A percentile compares a stretch with the other conserved stretches of the same genome.
Evolutionary conservation across 2,888 invertebrate genomes (phyloP).

Genomic region (Allophyes oxyacanthae): DNA sequence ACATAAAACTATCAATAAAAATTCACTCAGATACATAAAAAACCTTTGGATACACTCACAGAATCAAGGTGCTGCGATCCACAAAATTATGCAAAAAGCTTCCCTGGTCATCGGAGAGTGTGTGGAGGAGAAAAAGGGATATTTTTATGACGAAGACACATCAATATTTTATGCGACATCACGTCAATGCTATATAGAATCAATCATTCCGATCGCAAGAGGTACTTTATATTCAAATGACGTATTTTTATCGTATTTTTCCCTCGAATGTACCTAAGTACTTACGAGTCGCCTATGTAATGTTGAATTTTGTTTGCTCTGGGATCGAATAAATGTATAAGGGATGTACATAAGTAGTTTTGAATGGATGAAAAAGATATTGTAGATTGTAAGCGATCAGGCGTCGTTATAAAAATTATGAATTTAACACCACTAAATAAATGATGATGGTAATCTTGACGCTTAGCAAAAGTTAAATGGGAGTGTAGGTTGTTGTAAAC

Average conservation of each 20-base stretch:
- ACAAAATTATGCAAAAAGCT: constrained; percentile 83
- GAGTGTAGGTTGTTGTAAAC: too few species aligned
- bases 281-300: constrained; percentile 48
- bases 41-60: constrained; percentile 41
- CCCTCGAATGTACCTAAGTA: constrained; percentile 35
- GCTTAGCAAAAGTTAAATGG: too few species aligned
- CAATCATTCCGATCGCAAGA: constrained; percentile 67
- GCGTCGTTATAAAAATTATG: too few species aligned
- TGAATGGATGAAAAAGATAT: not conserved
- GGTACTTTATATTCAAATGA: constrained; percentile 75
- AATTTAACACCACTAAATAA: too few species aligned
- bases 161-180: constrained; percentile 68
- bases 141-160: constrained; percentile 69
- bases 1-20: constrained; percentile 56
- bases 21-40: constrained; percentile 40
- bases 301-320: constrained; percentile 50
- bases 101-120: constrained; percentile 70
- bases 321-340: not conserved
- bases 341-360: not conserved
- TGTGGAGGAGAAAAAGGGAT: constrained; percentile 53
- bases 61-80: constrained; percentile 80
- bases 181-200: constrained; percentile 65
- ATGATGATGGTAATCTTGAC: too few species aligned
- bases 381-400: not conserved
- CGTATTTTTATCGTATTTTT: constrained; percentile 68